phyloP scores from a whole-genome alignment of 2,797 vertebrate species.

The Cyclopterus lumpus region DNA sequence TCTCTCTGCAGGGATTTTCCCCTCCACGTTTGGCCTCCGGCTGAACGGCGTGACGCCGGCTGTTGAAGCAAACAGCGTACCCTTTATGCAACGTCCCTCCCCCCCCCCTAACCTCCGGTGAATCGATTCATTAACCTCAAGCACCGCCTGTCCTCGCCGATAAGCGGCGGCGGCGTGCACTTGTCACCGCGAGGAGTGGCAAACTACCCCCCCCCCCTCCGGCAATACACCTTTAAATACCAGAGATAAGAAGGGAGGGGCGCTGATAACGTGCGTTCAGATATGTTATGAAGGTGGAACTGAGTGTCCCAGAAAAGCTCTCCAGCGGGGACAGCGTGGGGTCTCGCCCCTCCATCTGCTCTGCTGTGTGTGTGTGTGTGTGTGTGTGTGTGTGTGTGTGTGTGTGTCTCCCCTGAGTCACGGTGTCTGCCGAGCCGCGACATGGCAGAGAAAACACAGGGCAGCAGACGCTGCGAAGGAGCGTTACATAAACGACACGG shows the following conservation, averaged over 20 bases:
- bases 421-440: conserved; percentile 57
- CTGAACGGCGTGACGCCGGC: not conserved
- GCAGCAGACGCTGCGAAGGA: conserved; percentile 53
- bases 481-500: conserved; percentile 63
- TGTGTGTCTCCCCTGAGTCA: conserved; percentile 50
- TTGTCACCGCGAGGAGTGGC: not conserved
- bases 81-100: not conserved
- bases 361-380: conserved; percentile 53
- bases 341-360: conserved; percentile 73
- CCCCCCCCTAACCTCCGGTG: conserved; percentile 12
- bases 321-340: too few relatives aligned
- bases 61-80: not conserved
- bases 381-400: conserved; percentile 13
- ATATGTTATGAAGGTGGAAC: not conserved
- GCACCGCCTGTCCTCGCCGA: conserved; percentile 10
- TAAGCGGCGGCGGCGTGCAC: not conserved
- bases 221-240: not conserved
- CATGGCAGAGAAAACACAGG: conserved; percentile 57
- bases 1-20: too few relatives aligned
- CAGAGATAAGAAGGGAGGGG: not conserved
- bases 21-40: too few relatives aligned
- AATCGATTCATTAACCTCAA: conserved; percentile 50
- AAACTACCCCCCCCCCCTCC: not conserved
- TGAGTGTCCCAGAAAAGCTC: too few relatives aligned
- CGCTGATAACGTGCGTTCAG: conserved; percentile 21